These are phyloP conservation scores for Nomada goodeniana DNA, from an alignment of 2,888 invertebrate species.

Conservation along the genomic window DNA sequence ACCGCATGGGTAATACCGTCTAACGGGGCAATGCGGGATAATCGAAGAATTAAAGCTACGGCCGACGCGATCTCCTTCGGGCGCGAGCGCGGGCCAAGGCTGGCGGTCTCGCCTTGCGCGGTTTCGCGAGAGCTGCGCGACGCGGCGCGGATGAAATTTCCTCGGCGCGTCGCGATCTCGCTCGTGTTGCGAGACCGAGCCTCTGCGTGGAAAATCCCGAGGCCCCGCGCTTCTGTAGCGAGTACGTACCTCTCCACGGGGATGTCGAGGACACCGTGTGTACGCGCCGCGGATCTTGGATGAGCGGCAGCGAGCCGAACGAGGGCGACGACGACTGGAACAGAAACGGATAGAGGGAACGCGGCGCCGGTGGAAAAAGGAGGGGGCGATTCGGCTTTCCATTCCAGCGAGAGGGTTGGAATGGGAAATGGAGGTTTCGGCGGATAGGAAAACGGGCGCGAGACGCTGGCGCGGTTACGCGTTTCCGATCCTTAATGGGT, in stretches of 20 bases:
- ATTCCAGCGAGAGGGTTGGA: no score
- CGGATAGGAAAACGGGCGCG: slow-evolving; percentile 23
- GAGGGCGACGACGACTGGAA: no score
- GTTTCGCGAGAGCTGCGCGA: slow-evolving; percentile 14
- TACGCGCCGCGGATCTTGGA: slow-evolving; percentile 16
- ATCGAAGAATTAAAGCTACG: slow-evolving; percentile 83
- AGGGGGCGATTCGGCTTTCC: background rate
- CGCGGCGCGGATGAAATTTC: slow-evolving; percentile 39
- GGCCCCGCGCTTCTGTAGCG: slow-evolving; percentile 14
- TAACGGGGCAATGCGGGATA: slow-evolving; percentile 82
- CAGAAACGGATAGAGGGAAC: background rate
- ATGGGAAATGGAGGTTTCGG: slow-evolving; percentile 37
- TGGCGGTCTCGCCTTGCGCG: slow-evolving; percentile 31
- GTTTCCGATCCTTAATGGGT: slow-evolving; percentile 50
- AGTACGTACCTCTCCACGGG: background rate
- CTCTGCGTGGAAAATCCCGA: background rate
- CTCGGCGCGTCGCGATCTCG: slow-evolving; percentile 11
- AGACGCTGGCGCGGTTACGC: slow-evolving; percentile 28
- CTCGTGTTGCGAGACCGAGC: background rate
- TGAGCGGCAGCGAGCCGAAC: background rate
- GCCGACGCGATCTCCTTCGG: slow-evolving; percentile 74
- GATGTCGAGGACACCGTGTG: background rate
- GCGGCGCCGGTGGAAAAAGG: background rate
- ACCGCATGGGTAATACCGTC: slow-evolving; percentile 75
- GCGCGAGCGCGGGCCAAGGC: slow-evolving; percentile 29